A percentile compares a stretch with the other conserved stretches of the same genome.
Conservation (phyloP, 1,140 invertebrate species). For the Batillaria attramentaria region DNA sequence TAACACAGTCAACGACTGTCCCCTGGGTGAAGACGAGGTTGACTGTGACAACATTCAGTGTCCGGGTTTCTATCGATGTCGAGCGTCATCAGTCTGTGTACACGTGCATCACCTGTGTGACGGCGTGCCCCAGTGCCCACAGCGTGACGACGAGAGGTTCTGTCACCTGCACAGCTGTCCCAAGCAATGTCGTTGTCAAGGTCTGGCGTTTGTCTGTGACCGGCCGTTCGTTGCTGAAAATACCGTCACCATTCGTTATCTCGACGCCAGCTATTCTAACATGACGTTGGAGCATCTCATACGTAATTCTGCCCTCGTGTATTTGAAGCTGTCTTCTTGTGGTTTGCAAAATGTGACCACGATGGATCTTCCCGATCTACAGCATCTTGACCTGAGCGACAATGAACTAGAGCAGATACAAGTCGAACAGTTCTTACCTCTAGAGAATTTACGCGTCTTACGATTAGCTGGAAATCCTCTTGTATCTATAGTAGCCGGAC, state of each 20-base stretch:
- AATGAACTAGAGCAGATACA: constrained; percentile 10
- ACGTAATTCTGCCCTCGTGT: background rate
- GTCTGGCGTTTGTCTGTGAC: background rate
- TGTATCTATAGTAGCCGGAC: background rate
- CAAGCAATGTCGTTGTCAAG: constrained; percentile 44
- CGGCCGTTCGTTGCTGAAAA: background rate
- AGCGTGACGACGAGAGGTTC: constrained; percentile 34
- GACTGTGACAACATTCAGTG: constrained; percentile 18
- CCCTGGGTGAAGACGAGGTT: background rate
- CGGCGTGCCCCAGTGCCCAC: constrained; percentile 30
- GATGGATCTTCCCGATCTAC: background rate
- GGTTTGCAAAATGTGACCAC: background rate
- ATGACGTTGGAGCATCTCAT: background rate
- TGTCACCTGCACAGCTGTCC: constrained; percentile 25
- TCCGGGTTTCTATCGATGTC: constrained; percentile 32
- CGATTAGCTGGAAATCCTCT: constrained; percentile 16
- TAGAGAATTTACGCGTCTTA: constrained; percentile 15
- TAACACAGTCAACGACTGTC: constrained; percentile 17
- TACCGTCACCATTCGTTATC: background rate
- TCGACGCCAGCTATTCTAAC: background rate
- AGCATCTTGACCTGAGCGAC: constrained; percentile 22
- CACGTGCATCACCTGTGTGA: constrained; percentile 19
- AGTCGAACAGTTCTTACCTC: background rate
- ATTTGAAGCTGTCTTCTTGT: background rate
- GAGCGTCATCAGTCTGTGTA: constrained; percentile 19